phyloP scores from a whole-genome alignment of 2,888 invertebrate genomes.

The Nipponacmea schrenckii region DNA sequence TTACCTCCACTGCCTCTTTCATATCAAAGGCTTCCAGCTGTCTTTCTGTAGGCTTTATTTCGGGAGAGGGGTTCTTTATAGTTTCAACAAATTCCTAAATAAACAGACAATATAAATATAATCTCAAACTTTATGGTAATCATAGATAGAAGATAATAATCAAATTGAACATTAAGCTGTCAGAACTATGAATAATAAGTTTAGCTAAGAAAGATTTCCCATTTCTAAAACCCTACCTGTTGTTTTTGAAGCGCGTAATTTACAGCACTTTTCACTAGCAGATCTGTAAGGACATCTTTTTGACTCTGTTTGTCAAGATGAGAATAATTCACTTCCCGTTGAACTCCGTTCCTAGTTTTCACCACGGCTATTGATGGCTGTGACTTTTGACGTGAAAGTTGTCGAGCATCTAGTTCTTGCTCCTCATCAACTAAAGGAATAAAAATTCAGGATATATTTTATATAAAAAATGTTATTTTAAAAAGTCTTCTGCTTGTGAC shows the following conservation, averaged over 20 bases:
- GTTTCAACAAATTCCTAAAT: slow-evolving; percentile 42
- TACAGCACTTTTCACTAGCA: slow-evolving; percentile 66
- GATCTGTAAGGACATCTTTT: slow-evolving; percentile 63
- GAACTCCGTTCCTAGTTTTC: slow-evolving; percentile 47
- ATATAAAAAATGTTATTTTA: neutral
- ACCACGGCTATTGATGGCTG: slow-evolving; percentile 47
- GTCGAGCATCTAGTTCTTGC: neutral
- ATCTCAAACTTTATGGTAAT: slow-evolving; percentile 1
- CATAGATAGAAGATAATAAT: too few relatives aligned
- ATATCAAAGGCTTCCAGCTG: slow-evolving; percentile 47
- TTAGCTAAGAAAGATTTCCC: too few relatives aligned
- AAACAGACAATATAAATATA: slow-evolving; percentile 16
- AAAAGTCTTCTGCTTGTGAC: neutral
- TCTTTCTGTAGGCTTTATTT: neutral
- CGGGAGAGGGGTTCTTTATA: slow-evolving; percentile 35
- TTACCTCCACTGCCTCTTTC: slow-evolving; percentile 61
- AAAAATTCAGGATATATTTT: neutral
- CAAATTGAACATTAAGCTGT: too few relatives aligned
- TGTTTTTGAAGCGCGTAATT: slow-evolving; percentile 65
- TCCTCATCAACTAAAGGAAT: slow-evolving; percentile 14
- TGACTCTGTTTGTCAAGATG: slow-evolving; percentile 57
- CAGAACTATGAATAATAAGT: too few relatives aligned
- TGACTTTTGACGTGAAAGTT: slow-evolving; percentile 16
- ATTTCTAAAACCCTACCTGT: slow-evolving; percentile 55
- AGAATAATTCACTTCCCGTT: slow-evolving; percentile 54